Evolutionary conservation across 2,113 vertebrate genomes (phyloP), one percentile per base, ranked within the genome.

Genomic region (Micronisus gabar): DNA sequence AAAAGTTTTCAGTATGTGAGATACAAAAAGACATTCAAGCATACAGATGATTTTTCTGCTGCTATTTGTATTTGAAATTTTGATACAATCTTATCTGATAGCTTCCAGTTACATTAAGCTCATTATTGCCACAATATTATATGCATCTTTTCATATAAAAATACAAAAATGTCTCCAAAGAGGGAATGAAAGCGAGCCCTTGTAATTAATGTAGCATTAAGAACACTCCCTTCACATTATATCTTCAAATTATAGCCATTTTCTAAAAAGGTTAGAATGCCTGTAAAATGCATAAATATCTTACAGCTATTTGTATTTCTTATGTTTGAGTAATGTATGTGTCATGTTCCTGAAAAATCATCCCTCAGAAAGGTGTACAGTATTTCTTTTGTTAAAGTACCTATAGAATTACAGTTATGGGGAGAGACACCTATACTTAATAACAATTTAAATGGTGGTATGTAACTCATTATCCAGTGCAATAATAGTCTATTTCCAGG

Each of bases 101-200:
- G 85, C 91, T 98, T 98, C 93, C 93, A 97, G 97, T 98, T 98
- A 98, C 95, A 98, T 96, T 97, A 96, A 94, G 97, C 83, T 97
- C 87, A 94, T 97, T 95, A 97, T 97, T 97, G 93, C 96, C 94
- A 97, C 91, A 97, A 97, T 97, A 97, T 94, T 96, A 97, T 94
- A 96, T 95, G 97, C 97, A 98, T 93, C 91, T 91, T 97, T 96
- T 97, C 89, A 96, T 95, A 96, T 52, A 92, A 97, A 96, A 97
- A 96, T 89, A 97, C 61, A 97, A 96, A 97, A 97, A 96, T 71
- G 78, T 86, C 96, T 98, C 86, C 81, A 95, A 97, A 98, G 93
- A 93, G 90, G 95, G 78, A 97, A 91, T 59, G 87, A 94, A 97
- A 95, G 78, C 1, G 10, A 97, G 29, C 50, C 85, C 48, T 96